Evolutionary conservation across 2,797 vertebrate genomes (phyloP).

Genomic region (Heliangelus exortis): DNA sequence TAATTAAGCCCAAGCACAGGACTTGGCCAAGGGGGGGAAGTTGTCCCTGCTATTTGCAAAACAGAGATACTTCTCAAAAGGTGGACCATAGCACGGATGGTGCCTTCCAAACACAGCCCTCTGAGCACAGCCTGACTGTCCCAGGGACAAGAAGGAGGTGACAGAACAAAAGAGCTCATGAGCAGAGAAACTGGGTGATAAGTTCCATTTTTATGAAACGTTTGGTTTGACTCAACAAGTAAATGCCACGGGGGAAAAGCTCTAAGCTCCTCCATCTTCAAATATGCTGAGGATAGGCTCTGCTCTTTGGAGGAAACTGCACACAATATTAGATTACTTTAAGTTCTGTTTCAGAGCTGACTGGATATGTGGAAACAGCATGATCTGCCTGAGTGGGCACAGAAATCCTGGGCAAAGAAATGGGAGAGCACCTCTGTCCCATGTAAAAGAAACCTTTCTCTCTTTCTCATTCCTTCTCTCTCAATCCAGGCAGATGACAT

Average conservation of each 20-base stretch:
- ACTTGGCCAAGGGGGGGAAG: not conserved
- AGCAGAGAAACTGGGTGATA: not conserved
- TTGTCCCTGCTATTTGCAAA: not conserved
- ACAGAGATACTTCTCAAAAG: not conserved
- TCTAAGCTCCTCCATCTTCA: not conserved
- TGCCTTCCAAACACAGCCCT: not conserved
- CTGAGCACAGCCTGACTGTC: not conserved
- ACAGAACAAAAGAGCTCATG: not conserved
- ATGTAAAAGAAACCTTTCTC: not conserved
- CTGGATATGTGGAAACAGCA: not conserved
- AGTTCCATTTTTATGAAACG: not conserved
- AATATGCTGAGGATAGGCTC: not conserved
- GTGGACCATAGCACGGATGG: not conserved
- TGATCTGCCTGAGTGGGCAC: not conserved
- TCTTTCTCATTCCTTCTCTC: not conserved
- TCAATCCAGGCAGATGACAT: not conserved
- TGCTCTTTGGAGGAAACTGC: not conserved
- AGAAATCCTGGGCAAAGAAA: not conserved
- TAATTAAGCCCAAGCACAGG: not conserved
- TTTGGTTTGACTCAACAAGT: not conserved
- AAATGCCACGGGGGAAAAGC: not conserved
- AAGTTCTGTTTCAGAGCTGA: not conserved
- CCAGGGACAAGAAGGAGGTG: not conserved
- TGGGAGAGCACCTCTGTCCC: not conserved
- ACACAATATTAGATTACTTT: not conserved